Conservation (phyloP, 2,113 vertebrate species). For the Sphaerodactylus townsendi region DNA sequence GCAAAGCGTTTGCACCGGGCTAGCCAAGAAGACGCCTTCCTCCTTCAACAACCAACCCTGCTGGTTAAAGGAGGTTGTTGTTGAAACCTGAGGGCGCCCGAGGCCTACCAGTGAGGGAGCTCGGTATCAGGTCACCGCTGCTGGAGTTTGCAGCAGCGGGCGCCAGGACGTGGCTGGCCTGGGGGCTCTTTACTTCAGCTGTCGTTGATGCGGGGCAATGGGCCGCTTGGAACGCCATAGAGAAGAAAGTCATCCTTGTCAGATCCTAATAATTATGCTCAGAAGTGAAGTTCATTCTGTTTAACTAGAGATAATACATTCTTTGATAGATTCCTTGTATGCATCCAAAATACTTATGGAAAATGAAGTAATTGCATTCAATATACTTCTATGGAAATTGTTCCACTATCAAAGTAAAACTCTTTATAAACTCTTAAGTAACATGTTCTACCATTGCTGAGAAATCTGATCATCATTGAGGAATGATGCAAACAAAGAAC, state of each 20-base stretch:
- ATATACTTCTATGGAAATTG: slow-evolving; percentile 63
- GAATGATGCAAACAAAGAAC: slow-evolving; percentile 62
- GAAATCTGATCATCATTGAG: slow-evolving; percentile 69
- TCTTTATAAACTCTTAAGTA: slow-evolving; percentile 62
- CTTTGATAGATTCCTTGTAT: slow-evolving; percentile 35
- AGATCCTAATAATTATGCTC: neutral
- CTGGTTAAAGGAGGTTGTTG: no score
- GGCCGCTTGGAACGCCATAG: no score
- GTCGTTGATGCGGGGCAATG: no score
- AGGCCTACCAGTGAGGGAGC: no score
- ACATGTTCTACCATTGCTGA: slow-evolving; percentile 63
- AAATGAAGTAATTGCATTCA: slow-evolving; percentile 49
- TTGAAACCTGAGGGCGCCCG: no score
- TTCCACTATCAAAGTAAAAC: slow-evolving; percentile 60
- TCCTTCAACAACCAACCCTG: no score
- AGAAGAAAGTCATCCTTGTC: neutral
- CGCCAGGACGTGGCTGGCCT: no score
- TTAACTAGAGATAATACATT: neutral
- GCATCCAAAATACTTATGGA: slow-evolving; percentile 39
- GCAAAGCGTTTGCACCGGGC: no score
- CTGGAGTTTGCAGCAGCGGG: no score
- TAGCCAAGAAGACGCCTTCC: no score
- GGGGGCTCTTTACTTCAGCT: no score
- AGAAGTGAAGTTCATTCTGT: neutral
- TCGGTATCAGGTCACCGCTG: no score